A percentile compares a stretch with the other conserved stretches of the same genome.
Evolutionary conservation across 2,113 vertebrate species (phyloP).

Genomic region (Aleadryas rufinucha): DNA sequence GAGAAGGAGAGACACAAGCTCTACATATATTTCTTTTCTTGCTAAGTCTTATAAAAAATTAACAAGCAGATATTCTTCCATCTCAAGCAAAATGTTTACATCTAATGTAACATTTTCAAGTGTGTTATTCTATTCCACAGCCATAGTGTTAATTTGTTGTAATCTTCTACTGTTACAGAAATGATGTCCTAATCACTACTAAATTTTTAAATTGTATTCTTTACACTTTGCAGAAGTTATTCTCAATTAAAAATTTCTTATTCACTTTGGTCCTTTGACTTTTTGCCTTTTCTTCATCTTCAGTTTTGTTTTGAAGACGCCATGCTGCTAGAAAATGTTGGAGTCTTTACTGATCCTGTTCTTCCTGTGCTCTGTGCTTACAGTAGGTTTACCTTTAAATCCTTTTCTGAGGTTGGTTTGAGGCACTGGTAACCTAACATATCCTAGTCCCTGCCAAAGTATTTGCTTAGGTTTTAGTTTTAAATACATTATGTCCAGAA

Average conservation of each 20-base stretch:
- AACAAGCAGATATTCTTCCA: background rate
- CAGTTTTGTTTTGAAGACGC: background rate
- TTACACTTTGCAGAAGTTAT: background rate
- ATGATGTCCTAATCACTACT: background rate
- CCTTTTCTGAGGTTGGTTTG: background rate
- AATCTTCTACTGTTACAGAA: background rate
- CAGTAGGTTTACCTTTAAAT: background rate
- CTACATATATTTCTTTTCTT: background rate
- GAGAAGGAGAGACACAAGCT: background rate
- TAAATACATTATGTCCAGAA: background rate
- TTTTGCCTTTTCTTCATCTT: conserved; percentile 10
- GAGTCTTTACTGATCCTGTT: background rate
- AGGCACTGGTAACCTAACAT: background rate
- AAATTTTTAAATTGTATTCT: background rate
- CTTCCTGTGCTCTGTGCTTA: background rate
- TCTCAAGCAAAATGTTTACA: background rate
- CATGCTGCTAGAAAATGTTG: background rate
- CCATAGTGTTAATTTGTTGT: background rate
- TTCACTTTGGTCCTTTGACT: conserved; percentile 15
- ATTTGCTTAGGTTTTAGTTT: background rate
- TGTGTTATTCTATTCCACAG: background rate
- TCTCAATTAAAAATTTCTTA: background rate
- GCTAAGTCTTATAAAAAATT: background rate
- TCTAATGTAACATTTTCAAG: background rate
- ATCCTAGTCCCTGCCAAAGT: background rate